A percentile compares a stretch with the other conserved stretches of the same genome.
Evolutionary conservation across 2,113 vertebrate species (phyloP).

Genomic region (Gymnarchus niloticus): DNA sequence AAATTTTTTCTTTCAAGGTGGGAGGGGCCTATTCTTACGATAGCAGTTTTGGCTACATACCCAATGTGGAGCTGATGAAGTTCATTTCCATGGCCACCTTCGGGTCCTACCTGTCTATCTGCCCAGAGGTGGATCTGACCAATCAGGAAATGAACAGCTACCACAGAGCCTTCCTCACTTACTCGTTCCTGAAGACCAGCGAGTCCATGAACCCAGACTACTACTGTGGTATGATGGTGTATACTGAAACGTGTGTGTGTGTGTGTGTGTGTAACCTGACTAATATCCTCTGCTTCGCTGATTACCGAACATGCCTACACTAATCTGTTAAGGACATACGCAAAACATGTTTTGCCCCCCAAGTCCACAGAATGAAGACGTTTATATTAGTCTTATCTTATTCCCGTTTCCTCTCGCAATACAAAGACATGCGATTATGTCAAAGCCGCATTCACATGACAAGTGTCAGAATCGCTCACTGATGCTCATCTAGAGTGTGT

Average conservation of each 20-base stretch:
- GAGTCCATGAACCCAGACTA: conserved; percentile 90
- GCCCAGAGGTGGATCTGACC: conserved; percentile 72
- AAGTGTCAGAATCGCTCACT: no score
- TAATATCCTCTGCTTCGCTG: neutral
- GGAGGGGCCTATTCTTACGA: conserved; percentile 92
- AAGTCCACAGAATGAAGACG: neutral
- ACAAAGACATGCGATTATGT: no score
- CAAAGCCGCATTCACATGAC: no score
- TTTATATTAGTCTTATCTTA: no score
- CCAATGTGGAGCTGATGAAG: conserved; percentile 97
- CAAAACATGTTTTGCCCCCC: neutral
- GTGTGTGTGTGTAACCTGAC: neutral
- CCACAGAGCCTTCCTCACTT: conserved; percentile 89
- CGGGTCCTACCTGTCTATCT: conserved; percentile 87
- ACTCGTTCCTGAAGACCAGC: conserved; percentile 86
- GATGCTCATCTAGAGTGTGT: no score
- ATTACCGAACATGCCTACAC: neutral
- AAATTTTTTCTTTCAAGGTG: conserved; percentile 61
- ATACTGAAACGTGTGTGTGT: neutral
- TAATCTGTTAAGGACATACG: neutral
- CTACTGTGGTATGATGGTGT: conserved; percentile 74
- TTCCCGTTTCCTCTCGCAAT: no score
- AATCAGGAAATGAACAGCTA: conserved; percentile 82
- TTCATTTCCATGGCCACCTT: conserved; percentile 96
- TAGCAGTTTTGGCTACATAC: conserved; percentile 94